phyloP scores from a whole-genome alignment of 2,888 invertebrate genomes.

The Rhagophthalmus giganteus region DNA sequence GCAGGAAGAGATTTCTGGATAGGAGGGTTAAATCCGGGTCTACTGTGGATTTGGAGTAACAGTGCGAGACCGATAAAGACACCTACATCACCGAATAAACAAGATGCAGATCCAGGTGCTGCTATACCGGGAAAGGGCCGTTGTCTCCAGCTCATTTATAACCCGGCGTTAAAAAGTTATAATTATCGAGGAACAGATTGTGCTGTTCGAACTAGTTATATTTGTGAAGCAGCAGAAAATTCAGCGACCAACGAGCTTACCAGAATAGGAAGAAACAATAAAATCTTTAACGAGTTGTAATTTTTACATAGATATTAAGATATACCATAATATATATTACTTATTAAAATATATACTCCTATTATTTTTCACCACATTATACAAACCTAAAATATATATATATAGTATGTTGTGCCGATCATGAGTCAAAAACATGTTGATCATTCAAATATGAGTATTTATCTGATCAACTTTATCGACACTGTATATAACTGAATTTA shows the following conservation, averaged over 20 bases:
- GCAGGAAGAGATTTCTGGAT: slow-evolving; percentile 78
- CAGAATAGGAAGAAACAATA: slow-evolving; percentile 46
- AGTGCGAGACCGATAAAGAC: slow-evolving; percentile 73
- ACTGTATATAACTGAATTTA: too few species aligned
- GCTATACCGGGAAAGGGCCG: slow-evolving; percentile 68
- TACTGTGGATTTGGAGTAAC: slow-evolving; percentile 86
- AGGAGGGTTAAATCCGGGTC: slow-evolving; percentile 81
- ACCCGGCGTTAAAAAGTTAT: slow-evolving; percentile 64
- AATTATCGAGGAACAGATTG: slow-evolving; percentile 76
- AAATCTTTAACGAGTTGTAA: slow-evolving; percentile 21
- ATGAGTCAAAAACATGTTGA: too few species aligned
- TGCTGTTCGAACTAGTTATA: slow-evolving; percentile 65
- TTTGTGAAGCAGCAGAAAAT: slow-evolving; percentile 70
- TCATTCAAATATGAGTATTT: too few species aligned
- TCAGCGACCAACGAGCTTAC: slow-evolving; percentile 65
- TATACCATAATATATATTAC: neutral
- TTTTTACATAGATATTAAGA: neutral
- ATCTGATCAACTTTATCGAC: too few species aligned
- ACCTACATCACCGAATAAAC: slow-evolving; percentile 41
- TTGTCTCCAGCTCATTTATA: slow-evolving; percentile 71
- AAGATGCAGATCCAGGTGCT: slow-evolving; percentile 54
- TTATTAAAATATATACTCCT: too few species aligned
- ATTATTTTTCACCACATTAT: too few species aligned
- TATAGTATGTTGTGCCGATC: too few species aligned
- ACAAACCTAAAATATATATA: too few species aligned